Base-by-base conservation (phyloP, 2,113 vertebrate species). In the Okapia johnstoni region DNA sequence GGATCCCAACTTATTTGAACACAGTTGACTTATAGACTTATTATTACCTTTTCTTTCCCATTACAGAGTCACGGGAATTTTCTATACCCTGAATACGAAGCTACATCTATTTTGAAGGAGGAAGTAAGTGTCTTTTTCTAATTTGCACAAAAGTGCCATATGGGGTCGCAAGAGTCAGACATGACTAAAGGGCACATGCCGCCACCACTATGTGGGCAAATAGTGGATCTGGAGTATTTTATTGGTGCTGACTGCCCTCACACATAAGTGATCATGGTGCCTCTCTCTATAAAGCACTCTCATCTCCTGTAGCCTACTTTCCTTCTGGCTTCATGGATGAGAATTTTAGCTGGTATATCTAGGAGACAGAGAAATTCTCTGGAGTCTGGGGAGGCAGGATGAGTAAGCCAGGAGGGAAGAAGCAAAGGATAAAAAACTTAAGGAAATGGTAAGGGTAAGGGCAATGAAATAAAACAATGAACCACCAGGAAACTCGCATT, bases 21-120 rank as follows among this genome's bases (percentile, higher is more conserved):
- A 52, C 16, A 30, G 23, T 14, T 14, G 57, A 76, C 14, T 73
- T 19, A 48, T 19, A 58, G 50, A n/a, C 54, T 25, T 81, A 6
- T 54, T 93, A 14, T n/a, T 54, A 21, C 46, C 28, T 26, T 90
- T 93, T 40, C 70, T 93, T 76, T 86, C 43, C 43, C 3, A 25
- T 26, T 79, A n/a, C 26, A 93, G 81, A 87, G n/a, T 61, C 70
- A 63, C 14, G 61, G 14, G 36, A 88, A 33, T 93, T 79, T 46
- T 80, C 46, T 80, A 19, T 63, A 6, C 9, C 3, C 25, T 30
- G 13, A 93, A 80, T 54, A 87, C 13, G 48, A 40, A 80, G 30
- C 57, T 80, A 23, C n/a, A 14, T 94, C 46, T 88, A 46, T 88
- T 63, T 28, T 79, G 57, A 76, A 66, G 57, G 48, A 87, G n/a